Conservation (phyloP, 2,888 invertebrate genomes). For the Salticus scenicus region DNA sequence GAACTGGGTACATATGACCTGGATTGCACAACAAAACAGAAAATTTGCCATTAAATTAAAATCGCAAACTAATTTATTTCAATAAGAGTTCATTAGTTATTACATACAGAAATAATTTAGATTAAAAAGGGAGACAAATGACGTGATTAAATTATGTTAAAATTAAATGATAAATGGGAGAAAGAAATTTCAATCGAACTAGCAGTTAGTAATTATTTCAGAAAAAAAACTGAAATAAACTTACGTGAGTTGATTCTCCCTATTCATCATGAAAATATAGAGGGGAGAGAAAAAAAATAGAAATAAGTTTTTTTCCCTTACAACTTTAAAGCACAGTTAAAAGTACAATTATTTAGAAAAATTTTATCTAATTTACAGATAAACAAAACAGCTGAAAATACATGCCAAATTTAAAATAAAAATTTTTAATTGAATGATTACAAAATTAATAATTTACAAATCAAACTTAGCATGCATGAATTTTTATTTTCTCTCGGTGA, state of each 20-base stretch:
- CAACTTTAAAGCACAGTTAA: too few relatives aligned
- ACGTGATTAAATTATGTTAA: not conserved
- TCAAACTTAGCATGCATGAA: too few relatives aligned
- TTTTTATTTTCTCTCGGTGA: too few relatives aligned
- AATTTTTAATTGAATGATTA: too few relatives aligned
- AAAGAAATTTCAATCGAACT: not conserved
- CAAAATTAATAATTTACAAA: too few relatives aligned
- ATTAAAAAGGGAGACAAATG: too few relatives aligned
- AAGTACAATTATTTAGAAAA: not conserved
- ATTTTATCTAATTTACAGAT: not conserved
- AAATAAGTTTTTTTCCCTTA: constrained; percentile 24
- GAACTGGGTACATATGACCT: too few relatives aligned
- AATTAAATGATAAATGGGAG: not conserved
- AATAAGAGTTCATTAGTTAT: too few relatives aligned
- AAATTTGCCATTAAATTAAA: too few relatives aligned
- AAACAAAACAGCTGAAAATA: not conserved
- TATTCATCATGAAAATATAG: constrained; percentile 64
- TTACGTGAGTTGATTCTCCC: constrained; percentile 68
- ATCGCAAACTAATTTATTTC: too few relatives aligned
- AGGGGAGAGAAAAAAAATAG: constrained; percentile 48
- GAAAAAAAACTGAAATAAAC: constrained; percentile 63
- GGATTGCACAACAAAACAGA: too few relatives aligned
- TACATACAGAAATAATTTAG: too few relatives aligned
- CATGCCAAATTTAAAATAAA: not conserved
- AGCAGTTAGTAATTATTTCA: constrained; percentile 25